These are phyloP conservation scores for Proales similis DNA, from an alignment of 1,140 invertebrate species.

Conservation along the genomic window DNA sequence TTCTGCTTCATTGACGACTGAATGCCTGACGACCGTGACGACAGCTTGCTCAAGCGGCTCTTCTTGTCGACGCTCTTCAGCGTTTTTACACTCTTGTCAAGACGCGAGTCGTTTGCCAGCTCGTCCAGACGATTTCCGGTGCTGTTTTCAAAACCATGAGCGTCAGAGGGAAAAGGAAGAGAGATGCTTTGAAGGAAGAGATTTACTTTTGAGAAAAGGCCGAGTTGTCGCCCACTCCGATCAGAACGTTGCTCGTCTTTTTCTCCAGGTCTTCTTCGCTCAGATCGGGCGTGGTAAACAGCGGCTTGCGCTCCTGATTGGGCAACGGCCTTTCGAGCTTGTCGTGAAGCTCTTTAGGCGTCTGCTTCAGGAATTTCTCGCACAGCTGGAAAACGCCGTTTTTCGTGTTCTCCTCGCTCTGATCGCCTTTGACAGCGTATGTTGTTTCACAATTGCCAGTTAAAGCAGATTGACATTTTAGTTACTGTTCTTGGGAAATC, in stretches of 20 bases:
- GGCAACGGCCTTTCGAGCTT: constrained; percentile 15
- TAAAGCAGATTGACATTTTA: constrained; percentile 42
- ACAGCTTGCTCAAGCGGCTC: constrained; percentile 39
- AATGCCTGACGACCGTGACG: constrained; percentile 2
- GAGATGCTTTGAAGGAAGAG: too few species aligned
- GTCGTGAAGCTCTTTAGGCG: constrained; percentile 23
- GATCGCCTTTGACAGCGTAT: constrained; percentile 46
- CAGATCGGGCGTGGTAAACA: too few species aligned
- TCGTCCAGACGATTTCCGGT: constrained; percentile 21
- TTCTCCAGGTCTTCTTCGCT: constrained; percentile 5
- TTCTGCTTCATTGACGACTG: constrained; percentile 10
- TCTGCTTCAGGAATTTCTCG: constrained; percentile 18
- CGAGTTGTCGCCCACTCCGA: constrained; percentile 6
- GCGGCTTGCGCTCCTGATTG: too few species aligned
- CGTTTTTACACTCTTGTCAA: constrained; percentile 35
- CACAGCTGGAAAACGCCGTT: constrained; percentile 39
- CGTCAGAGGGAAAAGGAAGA: too few species aligned
- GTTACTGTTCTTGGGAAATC: constrained; percentile 42
- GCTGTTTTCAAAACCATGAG: too few species aligned
- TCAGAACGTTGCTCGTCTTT: not conserved
- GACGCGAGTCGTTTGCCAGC: constrained; percentile 16
- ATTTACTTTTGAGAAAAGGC: constrained; percentile 28
- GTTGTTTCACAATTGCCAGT: constrained; percentile 44
- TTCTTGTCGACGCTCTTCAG: constrained; percentile 24
- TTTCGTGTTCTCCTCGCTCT: constrained; percentile 43